Percentiles rank a stretch among this genome's conserved stretches.
Conservation (phyloP, 2,797 vertebrate species). For the Neoniphon sammara region DNA sequence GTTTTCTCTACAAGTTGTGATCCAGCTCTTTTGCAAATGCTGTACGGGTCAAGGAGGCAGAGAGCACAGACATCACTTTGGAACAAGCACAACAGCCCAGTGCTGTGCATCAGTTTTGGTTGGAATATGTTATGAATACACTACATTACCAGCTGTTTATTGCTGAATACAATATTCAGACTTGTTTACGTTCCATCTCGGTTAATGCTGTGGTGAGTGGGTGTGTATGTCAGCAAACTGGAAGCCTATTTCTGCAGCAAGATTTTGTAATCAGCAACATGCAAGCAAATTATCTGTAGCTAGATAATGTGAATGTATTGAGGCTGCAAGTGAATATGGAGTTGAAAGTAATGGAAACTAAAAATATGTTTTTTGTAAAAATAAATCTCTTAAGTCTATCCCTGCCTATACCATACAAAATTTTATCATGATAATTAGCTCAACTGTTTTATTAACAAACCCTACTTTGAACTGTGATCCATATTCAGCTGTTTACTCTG, state of each 20-base stretch:
- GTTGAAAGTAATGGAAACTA: slow-evolving; percentile 20
- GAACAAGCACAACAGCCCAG: slow-evolving; percentile 12
- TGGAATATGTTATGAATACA: slow-evolving; percentile 12
- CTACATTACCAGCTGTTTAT: background rate
- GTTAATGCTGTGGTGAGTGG: background rate
- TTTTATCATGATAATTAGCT: slow-evolving; percentile 66
- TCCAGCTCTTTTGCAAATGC: slow-evolving; percentile 42
- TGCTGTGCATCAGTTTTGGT: background rate
- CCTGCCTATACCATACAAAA: slow-evolving; percentile 42
- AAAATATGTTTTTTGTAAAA: slow-evolving; percentile 39
- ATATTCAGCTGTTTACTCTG: slow-evolving; percentile 32
- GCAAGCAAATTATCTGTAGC: slow-evolving; percentile 10
- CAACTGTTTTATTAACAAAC: slow-evolving; percentile 52
- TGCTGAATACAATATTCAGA: background rate
- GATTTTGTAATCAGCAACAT: slow-evolving; percentile 17
- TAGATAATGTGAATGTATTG: slow-evolving; percentile 49
- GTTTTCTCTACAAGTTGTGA: slow-evolving; percentile 4
- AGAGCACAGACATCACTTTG: slow-evolving; percentile 16
- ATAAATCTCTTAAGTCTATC: slow-evolving; percentile 28
- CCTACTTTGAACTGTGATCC: slow-evolving; percentile 40
- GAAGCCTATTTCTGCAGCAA: slow-evolving; percentile 21
- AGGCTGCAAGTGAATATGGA: slow-evolving; percentile 40
- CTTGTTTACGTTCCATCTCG: slow-evolving; percentile 22
- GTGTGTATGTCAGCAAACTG: slow-evolving; percentile 4
- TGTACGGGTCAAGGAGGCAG: slow-evolving; percentile 29